phyloP scores from a whole-genome alignment of 2,113 vertebrate genomes.

The Charina bottae region DNA sequence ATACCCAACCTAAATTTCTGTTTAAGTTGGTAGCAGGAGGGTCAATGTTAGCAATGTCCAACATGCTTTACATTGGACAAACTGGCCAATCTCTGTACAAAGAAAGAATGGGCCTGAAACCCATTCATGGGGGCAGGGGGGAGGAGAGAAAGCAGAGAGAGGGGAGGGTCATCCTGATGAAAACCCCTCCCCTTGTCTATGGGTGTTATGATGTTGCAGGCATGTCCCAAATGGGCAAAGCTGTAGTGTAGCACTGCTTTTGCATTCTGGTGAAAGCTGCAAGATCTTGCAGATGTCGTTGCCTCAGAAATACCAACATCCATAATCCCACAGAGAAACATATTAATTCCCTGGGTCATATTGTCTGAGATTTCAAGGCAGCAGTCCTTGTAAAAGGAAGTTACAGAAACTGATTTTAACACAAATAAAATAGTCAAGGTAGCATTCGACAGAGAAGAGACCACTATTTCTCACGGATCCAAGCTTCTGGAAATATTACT shows the following conservation, averaged over 20 bases:
- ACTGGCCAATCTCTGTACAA: neutral
- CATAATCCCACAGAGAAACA: neutral
- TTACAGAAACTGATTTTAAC: neutral
- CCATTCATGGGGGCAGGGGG: neutral
- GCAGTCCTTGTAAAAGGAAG: neutral
- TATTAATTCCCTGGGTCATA: neutral
- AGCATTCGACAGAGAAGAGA: neutral
- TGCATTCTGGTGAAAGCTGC: neutral
- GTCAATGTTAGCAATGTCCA: neutral
- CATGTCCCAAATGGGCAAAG: neutral
- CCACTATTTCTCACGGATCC: neutral
- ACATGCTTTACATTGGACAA: neutral
- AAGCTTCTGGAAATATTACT: neutral
- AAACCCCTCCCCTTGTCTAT: neutral
- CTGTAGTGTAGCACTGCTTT: neutral
- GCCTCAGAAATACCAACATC: neutral
- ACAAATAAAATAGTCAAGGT: neutral
- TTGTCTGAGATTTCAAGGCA: neutral
- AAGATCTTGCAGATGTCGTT: neutral
- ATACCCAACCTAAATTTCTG: neutral
- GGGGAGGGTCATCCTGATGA: neutral
- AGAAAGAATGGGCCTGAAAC: too few relatives aligned
- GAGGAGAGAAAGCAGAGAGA: neutral
- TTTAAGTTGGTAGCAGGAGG: neutral
- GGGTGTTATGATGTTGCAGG: neutral